Conservation (phyloP, 1,140 invertebrate species). For the Formica selysi region DNA sequence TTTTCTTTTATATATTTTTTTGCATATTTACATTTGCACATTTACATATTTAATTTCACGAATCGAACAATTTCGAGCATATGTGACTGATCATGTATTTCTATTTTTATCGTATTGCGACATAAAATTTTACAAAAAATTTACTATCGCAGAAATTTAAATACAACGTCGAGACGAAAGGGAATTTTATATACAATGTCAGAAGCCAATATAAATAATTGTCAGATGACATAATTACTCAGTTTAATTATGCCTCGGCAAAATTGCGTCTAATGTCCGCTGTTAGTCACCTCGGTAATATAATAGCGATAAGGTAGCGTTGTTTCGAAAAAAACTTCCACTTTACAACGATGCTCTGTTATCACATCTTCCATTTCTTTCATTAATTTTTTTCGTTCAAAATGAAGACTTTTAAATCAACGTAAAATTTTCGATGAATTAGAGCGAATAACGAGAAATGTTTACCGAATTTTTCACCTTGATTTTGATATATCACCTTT, state of each 20-base stretch:
- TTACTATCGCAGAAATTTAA: background rate
- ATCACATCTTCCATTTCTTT: background rate
- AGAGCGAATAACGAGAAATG: background rate
- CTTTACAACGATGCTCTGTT: background rate
- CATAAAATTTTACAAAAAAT: background rate
- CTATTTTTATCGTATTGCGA: background rate
- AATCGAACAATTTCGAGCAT: background rate
- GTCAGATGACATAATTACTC: background rate
- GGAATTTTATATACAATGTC: background rate
- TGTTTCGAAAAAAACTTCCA: background rate
- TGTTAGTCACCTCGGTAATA: conserved; percentile 8
- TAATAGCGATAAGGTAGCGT: background rate
- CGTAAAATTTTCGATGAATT: conserved; percentile 7
- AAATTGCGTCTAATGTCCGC: background rate
- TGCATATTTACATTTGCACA: background rate
- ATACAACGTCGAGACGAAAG: background rate
- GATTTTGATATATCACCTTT: conserved; percentile 14
- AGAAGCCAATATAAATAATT: background rate
- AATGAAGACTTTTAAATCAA: background rate
- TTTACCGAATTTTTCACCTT: background rate
- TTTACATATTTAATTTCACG: background rate
- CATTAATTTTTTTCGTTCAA: background rate
- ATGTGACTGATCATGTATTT: background rate
- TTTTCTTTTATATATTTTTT: background rate
- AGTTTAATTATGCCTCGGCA: background rate